Evolutionary conservation across 2,113 vertebrate species (phyloP).

Genomic region (Aix galericulata): DNA sequence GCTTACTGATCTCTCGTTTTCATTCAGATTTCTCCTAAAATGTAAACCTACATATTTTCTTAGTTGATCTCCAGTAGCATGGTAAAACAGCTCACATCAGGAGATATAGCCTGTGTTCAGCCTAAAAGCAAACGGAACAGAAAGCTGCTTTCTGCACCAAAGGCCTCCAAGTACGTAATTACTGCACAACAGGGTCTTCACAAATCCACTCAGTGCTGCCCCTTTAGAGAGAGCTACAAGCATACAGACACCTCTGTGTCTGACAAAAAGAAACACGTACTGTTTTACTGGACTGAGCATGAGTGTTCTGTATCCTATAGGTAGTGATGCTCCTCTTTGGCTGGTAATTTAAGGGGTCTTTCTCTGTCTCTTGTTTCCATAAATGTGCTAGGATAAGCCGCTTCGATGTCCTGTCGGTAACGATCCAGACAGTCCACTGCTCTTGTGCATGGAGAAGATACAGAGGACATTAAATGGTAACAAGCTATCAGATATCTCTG

Average conservation of each 20-base stretch:
- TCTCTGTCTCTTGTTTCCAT: background rate
- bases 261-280: background rate
- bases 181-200: background rate
- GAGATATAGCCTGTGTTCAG: background rate
- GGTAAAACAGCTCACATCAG: background rate
- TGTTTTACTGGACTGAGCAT: background rate
- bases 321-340: background rate
- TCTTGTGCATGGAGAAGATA: conserved; percentile 79
- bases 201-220: background rate
- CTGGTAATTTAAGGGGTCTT: background rate
- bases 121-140: background rate
- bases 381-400: conserved; percentile 48
- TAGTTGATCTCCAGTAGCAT: background rate
- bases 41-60: background rate
- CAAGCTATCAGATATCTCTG: background rate
- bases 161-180: background rate
- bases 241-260: background rate
- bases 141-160: background rate
- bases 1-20: background rate
- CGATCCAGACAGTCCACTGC: conserved; percentile 53
- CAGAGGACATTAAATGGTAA: conserved; percentile 81
- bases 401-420: background rate
- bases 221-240: background rate
- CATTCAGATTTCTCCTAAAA: background rate
- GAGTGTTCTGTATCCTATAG: background rate